Evolutionary conservation across 2,797 vertebrate genomes (phyloP).

Genomic region (Antennarius maculatus): DNA sequence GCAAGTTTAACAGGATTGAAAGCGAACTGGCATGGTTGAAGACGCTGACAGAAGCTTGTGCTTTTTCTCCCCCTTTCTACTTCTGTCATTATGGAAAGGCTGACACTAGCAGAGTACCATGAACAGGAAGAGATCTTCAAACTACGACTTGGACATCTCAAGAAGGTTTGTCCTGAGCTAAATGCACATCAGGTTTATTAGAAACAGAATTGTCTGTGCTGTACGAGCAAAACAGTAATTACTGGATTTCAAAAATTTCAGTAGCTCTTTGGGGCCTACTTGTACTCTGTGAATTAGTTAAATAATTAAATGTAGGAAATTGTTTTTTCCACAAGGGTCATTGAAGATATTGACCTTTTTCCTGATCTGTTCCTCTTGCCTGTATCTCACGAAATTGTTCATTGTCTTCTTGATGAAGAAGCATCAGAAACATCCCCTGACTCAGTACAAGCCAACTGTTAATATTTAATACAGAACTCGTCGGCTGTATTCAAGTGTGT

Average conservation of each 20-base stretch:
- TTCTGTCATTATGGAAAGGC: constrained; percentile 74
- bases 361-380: not conserved
- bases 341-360: constrained; percentile 17
- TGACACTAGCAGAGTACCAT: constrained; percentile 97
- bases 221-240: not conserved
- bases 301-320: constrained; percentile 2
- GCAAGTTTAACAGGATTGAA: not conserved
- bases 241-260: too few relatives aligned
- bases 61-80: not conserved
- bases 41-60: not conserved
- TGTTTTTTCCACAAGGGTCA: not conserved
- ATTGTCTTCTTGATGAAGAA: constrained; percentile 56
- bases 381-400: constrained; percentile 33
- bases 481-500: constrained; percentile 54
- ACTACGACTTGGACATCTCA: constrained; percentile 96
- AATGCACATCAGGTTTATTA: not conserved
- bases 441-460: constrained; percentile 51
- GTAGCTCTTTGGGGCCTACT: too few relatives aligned
- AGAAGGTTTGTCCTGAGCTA: constrained; percentile 87
- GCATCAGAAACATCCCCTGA: constrained; percentile 29
- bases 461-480: constrained; percentile 65
- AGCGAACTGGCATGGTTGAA: not conserved
- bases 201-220: not conserved
- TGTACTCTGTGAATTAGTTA: not conserved
- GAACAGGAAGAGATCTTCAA: constrained; percentile 99